Evolutionary conservation across 1,140 invertebrate species (phyloP).

Genomic region (Drosophila ercepeae): DNA sequence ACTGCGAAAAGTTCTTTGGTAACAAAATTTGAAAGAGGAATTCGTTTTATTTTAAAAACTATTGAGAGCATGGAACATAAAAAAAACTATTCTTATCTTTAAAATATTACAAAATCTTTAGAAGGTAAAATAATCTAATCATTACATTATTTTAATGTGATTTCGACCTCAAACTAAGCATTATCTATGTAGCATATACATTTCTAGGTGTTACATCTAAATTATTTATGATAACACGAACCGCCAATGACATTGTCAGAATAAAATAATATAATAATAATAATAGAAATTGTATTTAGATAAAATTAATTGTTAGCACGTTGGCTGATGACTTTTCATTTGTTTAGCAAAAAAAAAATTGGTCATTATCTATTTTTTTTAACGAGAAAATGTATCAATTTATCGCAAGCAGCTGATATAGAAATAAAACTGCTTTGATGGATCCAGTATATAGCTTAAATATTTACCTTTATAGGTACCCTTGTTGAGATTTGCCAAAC

Average conservation of each 20-base stretch:
- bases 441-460: conserved; percentile 10
- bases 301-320: conserved; percentile 28
- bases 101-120: not conserved
- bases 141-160: not conserved
- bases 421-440: no score
- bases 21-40: no score
- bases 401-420: no score
- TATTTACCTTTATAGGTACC: conserved; percentile 15
- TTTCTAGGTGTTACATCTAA: not conserved
- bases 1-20: no score
- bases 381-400: conserved; percentile 35
- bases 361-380: conserved; percentile 33
- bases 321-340: conserved; percentile 50
- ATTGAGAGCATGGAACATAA: no score
- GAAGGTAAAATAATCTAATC: not conserved
- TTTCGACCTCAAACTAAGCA: not conserved
- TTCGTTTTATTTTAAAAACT: no score
- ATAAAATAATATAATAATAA: conserved; percentile 9
- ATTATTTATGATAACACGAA: conserved; percentile 33
- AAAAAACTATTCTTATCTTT: not conserved
- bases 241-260: conserved; percentile 2
- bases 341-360: conserved; percentile 1
- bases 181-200: not conserved
- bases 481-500: conserved; percentile 4
- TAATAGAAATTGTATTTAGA: conserved; percentile 5